A percentile compares a stretch with the other conserved stretches of the same genome.
phyloP scores from a whole-genome alignment of 2,797 vertebrate genomes.

The Amniataba percoides region DNA sequence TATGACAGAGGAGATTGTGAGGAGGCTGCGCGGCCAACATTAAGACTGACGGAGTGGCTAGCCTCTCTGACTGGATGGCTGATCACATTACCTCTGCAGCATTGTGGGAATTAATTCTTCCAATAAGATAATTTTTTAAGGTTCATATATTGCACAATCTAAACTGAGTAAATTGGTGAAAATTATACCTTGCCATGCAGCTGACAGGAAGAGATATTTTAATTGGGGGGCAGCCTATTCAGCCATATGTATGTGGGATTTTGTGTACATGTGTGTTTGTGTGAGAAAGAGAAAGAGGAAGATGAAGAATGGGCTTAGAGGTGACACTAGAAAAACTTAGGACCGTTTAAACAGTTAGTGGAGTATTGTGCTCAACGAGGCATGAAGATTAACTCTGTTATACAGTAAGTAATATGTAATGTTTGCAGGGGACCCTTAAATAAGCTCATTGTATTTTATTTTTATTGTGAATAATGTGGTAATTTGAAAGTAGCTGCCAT shows the following conservation, averaged over 20 bases:
- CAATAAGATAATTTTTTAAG: conserved; percentile 95
- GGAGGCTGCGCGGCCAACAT: conserved; percentile 88
- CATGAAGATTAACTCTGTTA: conserved; percentile 56
- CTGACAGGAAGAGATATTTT: conserved; percentile 95
- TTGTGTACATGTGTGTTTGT: conserved; percentile 17
- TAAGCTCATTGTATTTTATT: not conserved
- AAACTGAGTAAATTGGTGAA: conserved; percentile 97
- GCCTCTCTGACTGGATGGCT: conserved; percentile 90
- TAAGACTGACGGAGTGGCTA: conserved; percentile 93
- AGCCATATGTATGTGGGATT: conserved; percentile 50
- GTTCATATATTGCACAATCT: conserved; percentile 98
- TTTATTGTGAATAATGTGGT: conserved; percentile 2
- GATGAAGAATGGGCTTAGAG: conserved; percentile 53
- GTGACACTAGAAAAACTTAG: conserved; percentile 62
- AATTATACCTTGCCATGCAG: conserved; percentile 97
- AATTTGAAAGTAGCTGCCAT: conserved; percentile 1
- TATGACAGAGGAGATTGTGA: conserved; percentile 92
- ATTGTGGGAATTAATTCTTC: conserved; percentile 98
- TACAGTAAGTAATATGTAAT: conserved; percentile 35
- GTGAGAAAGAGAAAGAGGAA: conserved; percentile 1
- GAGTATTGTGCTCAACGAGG: conserved; percentile 50
- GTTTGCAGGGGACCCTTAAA: conserved; percentile 37
- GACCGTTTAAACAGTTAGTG: conserved; percentile 37
- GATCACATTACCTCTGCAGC: conserved; percentile 92
- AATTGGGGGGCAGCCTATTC: conserved; percentile 88